phyloP scores from a whole-genome alignment of 2,888 invertebrate genomes.

The Melipona beecheii region DNA sequence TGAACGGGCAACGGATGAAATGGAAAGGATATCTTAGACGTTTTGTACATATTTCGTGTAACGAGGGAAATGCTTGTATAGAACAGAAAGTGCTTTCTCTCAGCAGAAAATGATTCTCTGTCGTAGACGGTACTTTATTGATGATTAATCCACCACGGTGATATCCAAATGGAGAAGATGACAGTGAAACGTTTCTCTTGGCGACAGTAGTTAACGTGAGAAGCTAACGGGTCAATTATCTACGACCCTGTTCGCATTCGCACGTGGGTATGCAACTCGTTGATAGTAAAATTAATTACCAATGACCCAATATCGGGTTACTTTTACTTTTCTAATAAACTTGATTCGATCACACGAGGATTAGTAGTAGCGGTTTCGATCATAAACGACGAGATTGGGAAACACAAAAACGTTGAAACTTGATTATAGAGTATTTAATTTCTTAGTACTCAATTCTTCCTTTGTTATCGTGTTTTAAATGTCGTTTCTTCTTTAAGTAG shows the following conservation, averaged over 20 bases:
- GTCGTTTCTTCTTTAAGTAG: background rate
- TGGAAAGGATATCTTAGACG: background rate
- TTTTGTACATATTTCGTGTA: conserved; percentile 48
- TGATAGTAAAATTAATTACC: conserved; percentile 24
- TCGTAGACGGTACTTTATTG: background rate
- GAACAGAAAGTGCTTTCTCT: conserved; percentile 20
- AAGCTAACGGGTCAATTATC: conserved; percentile 50
- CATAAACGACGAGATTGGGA: background rate
- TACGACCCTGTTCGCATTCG: conserved; percentile 34
- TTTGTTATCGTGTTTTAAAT: background rate
- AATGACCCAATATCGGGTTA: background rate
- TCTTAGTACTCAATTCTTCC: background rate
- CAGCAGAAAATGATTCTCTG: background rate
- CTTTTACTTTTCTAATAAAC: conserved; percentile 36
- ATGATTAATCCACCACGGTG: conserved; percentile 9
- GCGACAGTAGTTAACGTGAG: conserved; percentile 44
- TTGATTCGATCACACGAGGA: background rate
- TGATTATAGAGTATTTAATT: background rate
- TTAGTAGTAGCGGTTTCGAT: background rate
- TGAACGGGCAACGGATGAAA: background rate
- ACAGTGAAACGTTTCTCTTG: conserved; percentile 43
- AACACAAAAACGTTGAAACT: background rate
- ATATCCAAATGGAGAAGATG: conserved; percentile 30
- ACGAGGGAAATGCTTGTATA: background rate
- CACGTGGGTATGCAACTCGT: conserved; percentile 9